Evolutionary conservation across 2,113 vertebrate genomes (phyloP).

Genomic region (Synodontis membranacea): DNA sequence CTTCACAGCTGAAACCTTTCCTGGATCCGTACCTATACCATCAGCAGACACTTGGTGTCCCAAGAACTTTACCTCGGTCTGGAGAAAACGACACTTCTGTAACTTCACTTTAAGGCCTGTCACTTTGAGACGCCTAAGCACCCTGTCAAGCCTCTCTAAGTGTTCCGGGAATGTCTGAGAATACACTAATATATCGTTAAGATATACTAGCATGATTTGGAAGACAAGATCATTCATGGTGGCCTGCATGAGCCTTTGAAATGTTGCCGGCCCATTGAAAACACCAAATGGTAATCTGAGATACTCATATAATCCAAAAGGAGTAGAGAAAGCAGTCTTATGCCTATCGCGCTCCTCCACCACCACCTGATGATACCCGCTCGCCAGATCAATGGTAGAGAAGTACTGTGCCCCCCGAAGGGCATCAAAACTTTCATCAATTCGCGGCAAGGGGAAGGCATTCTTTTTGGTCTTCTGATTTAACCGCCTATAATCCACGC

Average conservation of each 20-base stretch:
- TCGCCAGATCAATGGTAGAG: constrained; percentile 1
- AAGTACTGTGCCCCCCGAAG: background rate
- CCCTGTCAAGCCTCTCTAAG: background rate
- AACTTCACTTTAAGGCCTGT: background rate
- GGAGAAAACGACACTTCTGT: too few species aligned
- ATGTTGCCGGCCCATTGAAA: background rate
- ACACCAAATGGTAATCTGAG: background rate
- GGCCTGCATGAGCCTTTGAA: background rate
- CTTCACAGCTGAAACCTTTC: background rate
- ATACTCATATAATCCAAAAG: background rate
- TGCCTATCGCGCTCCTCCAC: background rate
- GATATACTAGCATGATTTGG: background rate
- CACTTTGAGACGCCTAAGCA: background rate
- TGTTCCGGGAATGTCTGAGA: background rate
- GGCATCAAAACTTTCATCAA: constrained; percentile 5
- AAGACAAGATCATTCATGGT: background rate
- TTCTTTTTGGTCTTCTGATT: constrained; percentile 27
- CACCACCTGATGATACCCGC: background rate
- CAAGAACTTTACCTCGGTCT: background rate
- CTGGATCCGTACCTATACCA: background rate
- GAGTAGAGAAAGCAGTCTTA: background rate
- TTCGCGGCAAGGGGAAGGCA: background rate
- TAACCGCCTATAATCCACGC: constrained; percentile 8
- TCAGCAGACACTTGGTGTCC: background rate
- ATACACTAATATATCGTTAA: background rate